Conservation (phyloP, 92 coral and sea anemone genomes). For the Zoanthus sansibaricus region DNA sequence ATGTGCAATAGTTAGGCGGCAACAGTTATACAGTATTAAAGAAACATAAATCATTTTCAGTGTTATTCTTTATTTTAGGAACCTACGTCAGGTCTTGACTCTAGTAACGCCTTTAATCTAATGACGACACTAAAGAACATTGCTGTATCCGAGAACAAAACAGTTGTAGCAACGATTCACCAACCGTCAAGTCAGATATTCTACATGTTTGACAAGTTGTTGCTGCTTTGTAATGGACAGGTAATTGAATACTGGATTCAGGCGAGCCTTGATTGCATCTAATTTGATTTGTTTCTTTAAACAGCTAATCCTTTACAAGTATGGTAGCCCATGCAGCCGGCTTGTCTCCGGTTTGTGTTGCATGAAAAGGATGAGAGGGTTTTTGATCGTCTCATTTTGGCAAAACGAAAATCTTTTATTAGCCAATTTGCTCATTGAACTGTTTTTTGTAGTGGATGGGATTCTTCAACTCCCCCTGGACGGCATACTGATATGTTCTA, state of each 20-base stretch:
- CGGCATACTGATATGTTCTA: too few species aligned
- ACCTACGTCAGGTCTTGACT: constrained; percentile 96
- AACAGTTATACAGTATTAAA: background rate
- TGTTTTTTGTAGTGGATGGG: too few species aligned
- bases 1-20: background rate
- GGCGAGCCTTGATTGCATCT: too few species aligned
- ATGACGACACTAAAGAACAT: constrained; percentile 79
- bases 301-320: too few species aligned
- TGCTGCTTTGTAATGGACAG: constrained; percentile 92
- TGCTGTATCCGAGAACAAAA: constrained; percentile 85
- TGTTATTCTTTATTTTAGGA: constrained; percentile 62
- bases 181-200: constrained; percentile 99
- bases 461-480: too few species aligned
- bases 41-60: background rate
- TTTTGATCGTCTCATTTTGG: too few species aligned
- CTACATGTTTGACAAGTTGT: constrained; percentile 90
- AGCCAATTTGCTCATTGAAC: too few species aligned
- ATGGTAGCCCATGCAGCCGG: too few species aligned
- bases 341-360: too few species aligned
- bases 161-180: constrained; percentile 88
- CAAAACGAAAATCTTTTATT: too few species aligned
- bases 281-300: too few species aligned
- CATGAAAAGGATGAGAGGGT: too few species aligned
- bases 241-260: constrained; percentile 35
- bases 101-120: constrained; percentile 91